Evolutionary conservation across 2,797 vertebrate genomes (phyloP).

Genomic region (Setipinna tenuifilis): DNA sequence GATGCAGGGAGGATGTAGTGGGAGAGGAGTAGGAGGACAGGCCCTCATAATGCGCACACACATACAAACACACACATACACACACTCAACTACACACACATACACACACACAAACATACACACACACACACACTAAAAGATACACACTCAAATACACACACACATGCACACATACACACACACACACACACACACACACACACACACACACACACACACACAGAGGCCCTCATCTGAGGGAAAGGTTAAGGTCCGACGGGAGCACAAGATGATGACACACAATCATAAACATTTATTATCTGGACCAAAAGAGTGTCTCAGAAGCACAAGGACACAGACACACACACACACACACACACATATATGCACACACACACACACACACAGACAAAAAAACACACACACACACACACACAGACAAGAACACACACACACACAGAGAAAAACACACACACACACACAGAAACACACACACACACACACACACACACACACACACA

Average conservation of each 20-base stretch:
- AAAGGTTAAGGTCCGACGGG: background rate
- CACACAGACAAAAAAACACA: conserved; percentile 33
- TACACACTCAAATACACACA: conserved; percentile 40
- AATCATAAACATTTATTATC: conserved; percentile 13
- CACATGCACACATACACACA: conserved; percentile 42
- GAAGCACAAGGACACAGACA: conserved; percentile 36
- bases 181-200: too few relatives aligned
- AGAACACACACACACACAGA: conserved; percentile 30
- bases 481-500: conserved; percentile 6
- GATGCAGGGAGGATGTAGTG: too few relatives aligned
- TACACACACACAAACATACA: background rate
- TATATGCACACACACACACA: conserved; percentile 30
- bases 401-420: conserved; percentile 34
- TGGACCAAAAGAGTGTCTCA: background rate
- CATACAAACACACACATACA: too few relatives aligned
- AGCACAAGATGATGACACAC: conserved; percentile 3
- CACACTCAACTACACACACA: too few relatives aligned
- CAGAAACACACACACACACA: conserved; percentile 25
- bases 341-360: conserved; percentile 31
- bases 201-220: too few relatives aligned
- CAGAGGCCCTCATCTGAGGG: conserved; percentile 9
- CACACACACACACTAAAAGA: conserved; percentile 39
- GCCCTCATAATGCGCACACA: too few relatives aligned
- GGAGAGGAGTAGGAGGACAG: conserved; percentile 27
- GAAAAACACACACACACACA: conserved; percentile 29